phyloP scores from a whole-genome alignment of 1,140 invertebrate genomes.

The Metopolophium dirhodum region DNA sequence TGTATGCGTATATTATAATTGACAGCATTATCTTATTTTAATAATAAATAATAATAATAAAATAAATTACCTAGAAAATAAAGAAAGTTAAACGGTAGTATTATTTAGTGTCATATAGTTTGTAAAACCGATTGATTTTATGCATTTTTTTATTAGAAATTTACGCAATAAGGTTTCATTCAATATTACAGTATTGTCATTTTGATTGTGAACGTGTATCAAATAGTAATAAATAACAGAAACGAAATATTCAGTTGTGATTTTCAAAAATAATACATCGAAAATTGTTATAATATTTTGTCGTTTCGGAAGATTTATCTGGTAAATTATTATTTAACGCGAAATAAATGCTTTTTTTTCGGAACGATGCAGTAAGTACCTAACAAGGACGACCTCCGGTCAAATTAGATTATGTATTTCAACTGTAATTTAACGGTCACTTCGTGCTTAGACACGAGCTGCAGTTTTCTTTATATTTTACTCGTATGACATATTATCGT shows the following conservation, averaged over 20 bases:
- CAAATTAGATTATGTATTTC: background rate
- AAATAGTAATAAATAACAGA: constrained; percentile 3
- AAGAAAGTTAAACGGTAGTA: background rate
- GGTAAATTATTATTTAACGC: background rate
- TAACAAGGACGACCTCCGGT: background rate
- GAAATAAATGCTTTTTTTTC: background rate
- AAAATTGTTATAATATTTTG: background rate
- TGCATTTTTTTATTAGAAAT: background rate
- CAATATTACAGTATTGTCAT: constrained; percentile 32
- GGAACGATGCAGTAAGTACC: background rate
- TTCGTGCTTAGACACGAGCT: background rate
- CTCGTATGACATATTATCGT: background rate
- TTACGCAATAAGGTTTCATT: background rate
- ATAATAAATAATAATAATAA: background rate
- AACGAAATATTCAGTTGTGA: background rate
- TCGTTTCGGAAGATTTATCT: background rate
- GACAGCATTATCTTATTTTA: constrained; percentile 39
- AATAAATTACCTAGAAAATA: background rate
- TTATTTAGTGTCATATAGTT: background rate
- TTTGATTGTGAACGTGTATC: constrained; percentile 31
- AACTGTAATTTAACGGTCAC: background rate
- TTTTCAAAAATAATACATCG: background rate
- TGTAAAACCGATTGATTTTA: background rate
- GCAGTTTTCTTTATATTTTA: background rate
- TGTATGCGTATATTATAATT: constrained; percentile 17